phyloP scores from a whole-genome alignment of 2,888 invertebrate genomes.

The Rugalucina vietnamica region DNA sequence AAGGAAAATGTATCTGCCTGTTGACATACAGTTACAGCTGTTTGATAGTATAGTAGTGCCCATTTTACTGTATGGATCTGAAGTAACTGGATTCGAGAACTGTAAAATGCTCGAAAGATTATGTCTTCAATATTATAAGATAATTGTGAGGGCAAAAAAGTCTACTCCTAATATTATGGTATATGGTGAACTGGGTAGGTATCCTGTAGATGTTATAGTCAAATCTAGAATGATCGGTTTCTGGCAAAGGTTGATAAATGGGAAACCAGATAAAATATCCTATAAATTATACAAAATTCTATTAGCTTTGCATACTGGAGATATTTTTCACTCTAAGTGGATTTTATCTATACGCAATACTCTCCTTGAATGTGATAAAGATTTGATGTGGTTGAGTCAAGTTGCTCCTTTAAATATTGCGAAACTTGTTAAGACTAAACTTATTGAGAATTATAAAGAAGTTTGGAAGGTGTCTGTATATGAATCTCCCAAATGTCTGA shows the following conservation, averaged over 20 bases:
- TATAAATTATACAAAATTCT: neutral
- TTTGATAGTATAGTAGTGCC: neutral
- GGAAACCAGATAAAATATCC: neutral
- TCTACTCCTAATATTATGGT: neutral
- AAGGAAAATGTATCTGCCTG: neutral
- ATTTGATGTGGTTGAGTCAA: neutral
- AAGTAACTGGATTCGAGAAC: neutral
- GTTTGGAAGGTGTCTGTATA: neutral
- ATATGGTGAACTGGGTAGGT: neutral
- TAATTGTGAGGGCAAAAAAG: neutral
- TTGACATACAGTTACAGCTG: neutral
- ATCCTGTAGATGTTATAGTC: neutral
- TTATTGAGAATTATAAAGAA: neutral
- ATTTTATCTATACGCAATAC: neutral
- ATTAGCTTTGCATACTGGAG: neutral
- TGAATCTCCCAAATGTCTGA: no score
- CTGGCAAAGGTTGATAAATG: no score
- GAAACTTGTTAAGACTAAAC: neutral
- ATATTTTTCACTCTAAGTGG: neutral
- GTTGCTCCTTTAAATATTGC: neutral
- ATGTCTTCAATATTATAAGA: neutral
- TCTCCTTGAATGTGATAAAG: no score
- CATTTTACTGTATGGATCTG: neutral
- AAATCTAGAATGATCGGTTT: neutral
- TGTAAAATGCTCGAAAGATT: neutral